Percentiles rank a stretch among this genome's conserved stretches.
Conservation (phyloP, 2,888 invertebrate genomes). For the Euplagia quadripunctaria region DNA sequence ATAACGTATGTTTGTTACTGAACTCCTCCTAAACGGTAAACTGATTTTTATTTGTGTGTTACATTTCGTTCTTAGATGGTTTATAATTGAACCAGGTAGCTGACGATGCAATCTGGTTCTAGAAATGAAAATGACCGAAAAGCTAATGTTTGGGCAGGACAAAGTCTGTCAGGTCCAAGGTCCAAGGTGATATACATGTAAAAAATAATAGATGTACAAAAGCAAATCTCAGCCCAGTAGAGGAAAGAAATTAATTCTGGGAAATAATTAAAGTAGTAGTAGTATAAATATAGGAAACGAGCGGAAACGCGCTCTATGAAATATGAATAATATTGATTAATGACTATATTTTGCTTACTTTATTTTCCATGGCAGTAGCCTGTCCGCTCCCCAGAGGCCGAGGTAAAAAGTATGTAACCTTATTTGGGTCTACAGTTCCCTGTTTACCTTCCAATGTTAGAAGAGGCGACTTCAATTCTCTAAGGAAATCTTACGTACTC, state of each 20-base stretch:
- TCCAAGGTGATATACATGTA: too few species aligned
- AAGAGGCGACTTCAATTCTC: conserved; percentile 73
- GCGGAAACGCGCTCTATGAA: too few species aligned
- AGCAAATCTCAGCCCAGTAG: neutral
- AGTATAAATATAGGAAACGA: neutral
- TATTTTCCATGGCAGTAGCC: neutral
- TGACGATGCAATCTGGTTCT: too few species aligned
- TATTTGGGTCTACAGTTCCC: neutral
- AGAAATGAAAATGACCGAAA: too few species aligned
- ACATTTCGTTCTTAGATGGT: too few species aligned
- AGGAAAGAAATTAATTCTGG: neutral
- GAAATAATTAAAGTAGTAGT: neutral
- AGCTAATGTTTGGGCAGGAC: too few species aligned
- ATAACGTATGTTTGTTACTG: too few species aligned
- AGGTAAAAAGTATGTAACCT: neutral
- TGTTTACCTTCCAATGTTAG: conserved; percentile 78
- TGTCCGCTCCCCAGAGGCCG: neutral
- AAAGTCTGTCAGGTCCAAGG: too few species aligned
- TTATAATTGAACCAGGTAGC: too few species aligned
- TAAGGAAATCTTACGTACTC: conserved; percentile 72
- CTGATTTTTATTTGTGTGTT: too few species aligned
- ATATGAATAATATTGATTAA: neutral
- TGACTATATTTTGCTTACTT: neutral
- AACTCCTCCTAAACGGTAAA: too few species aligned
- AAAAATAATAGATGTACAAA: neutral